phyloP scores from a whole-genome alignment of 2,888 invertebrate species.

The Rhaphigaster nebulosa region DNA sequence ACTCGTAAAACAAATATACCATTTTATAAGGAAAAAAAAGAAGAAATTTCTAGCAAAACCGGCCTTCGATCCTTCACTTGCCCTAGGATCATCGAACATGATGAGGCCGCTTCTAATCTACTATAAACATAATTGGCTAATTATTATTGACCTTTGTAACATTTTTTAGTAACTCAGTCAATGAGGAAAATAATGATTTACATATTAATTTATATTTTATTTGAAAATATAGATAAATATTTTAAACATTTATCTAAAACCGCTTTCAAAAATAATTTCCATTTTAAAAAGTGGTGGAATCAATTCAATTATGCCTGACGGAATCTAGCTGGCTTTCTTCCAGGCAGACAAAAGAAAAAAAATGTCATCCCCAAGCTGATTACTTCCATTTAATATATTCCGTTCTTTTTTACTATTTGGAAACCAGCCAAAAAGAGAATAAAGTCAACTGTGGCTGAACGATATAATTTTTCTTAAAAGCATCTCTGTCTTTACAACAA shows the following conservation, averaged over 20 bases:
- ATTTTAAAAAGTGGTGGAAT: not conserved
- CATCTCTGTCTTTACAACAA: not conserved
- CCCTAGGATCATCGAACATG: no score
- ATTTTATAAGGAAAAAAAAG: not conserved
- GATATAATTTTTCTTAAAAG: not conserved
- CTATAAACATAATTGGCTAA: not conserved
- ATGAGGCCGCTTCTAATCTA: not conserved
- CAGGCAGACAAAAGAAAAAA: not conserved
- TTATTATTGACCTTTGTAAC: not conserved
- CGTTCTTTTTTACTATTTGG: not conserved
- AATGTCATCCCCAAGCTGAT: constrained; percentile 29
- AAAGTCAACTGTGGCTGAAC: not conserved
- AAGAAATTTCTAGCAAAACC: not conserved
- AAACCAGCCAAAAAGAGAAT: constrained; percentile 21
- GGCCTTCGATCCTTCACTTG: not conserved
- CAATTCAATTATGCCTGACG: not conserved
- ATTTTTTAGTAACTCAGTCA: not conserved
- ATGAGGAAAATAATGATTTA: not conserved
- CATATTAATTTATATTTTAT: no score
- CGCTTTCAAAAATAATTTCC: not conserved
- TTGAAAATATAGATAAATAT: no score
- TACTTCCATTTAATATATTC: constrained; percentile 19
- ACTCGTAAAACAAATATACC: not conserved
- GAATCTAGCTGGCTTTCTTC: not conserved
- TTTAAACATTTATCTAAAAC: not conserved